phyloP scores from a whole-genome alignment of 2,888 invertebrate species.

The Lomographa bimaculata region DNA sequence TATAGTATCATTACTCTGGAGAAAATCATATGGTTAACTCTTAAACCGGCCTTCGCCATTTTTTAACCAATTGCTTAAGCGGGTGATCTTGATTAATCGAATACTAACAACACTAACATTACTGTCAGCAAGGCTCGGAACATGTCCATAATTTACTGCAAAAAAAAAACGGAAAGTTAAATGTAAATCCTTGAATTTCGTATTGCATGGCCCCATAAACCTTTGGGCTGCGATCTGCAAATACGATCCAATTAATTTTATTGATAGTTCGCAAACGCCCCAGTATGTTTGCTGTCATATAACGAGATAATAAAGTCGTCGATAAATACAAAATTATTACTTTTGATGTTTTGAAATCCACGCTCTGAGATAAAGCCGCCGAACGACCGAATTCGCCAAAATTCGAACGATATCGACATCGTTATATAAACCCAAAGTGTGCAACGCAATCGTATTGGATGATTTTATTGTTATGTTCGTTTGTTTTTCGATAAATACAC shows the following conservation, averaged over 20 bases:
- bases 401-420: constrained; percentile 49
- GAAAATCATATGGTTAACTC: constrained; percentile 42
- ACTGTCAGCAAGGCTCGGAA: constrained; percentile 42
- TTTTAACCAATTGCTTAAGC: constrained; percentile 46
- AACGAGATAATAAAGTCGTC: constrained; percentile 42
- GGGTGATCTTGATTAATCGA: constrained; percentile 43
- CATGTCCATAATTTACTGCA: constrained; percentile 41
- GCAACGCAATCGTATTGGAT: constrained; percentile 46
- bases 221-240: constrained; percentile 33
- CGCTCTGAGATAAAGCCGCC: constrained; percentile 43
- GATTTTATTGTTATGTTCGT: constrained; percentile 53
- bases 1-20: constrained; percentile 36
- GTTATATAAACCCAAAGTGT: constrained; percentile 57
- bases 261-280: constrained; percentile 40
- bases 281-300: constrained; percentile 36
- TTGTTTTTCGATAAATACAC: constrained; percentile 56
- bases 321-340: constrained; percentile 45
- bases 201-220: constrained; percentile 39
- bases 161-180: constrained; percentile 36
- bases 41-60: constrained; percentile 42
- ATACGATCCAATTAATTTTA: constrained; percentile 44
- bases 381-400: constrained; percentile 58
- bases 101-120: constrained; percentile 46
- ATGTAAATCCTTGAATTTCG: constrained; percentile 37
- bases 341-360: constrained; percentile 52